A percentile compares a stretch with the other conserved stretches of the same genome.
These are phyloP conservation scores for Idaea biselata DNA, from an alignment of 2,888 invertebrate genomes.

Conservation along the genomic window DNA sequence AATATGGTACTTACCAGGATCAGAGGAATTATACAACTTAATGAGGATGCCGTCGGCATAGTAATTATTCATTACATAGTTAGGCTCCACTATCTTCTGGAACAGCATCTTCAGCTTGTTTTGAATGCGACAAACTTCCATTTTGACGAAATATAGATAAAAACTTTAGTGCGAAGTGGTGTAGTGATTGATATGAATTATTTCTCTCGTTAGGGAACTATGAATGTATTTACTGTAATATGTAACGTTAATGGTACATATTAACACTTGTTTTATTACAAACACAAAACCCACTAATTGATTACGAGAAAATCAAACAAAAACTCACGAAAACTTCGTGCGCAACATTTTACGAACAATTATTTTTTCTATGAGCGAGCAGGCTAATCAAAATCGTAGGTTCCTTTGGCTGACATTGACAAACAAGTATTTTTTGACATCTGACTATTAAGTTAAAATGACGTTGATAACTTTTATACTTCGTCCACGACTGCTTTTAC, in stretches of 20 bases:
- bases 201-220: neutral
- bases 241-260: neutral
- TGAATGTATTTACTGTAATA: neutral
- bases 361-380: neutral
- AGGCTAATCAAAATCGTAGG: neutral
- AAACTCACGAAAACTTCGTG: neutral
- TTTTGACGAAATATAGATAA: constrained; percentile 18
- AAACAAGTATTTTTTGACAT: no score
- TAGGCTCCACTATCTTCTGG: constrained; percentile 77
- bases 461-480: no score
- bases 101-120: constrained; percentile 80
- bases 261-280: neutral
- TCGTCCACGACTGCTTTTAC: no score
- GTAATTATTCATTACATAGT: constrained; percentile 82
- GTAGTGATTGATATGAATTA: neutral
- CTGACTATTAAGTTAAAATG: no score
- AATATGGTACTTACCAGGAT: constrained; percentile 61
- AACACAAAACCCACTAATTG: neutral
- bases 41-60: constrained; percentile 84
- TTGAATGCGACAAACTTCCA: constrained; percentile 53
- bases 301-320: neutral
- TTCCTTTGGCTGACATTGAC: no score
- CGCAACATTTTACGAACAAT: neutral
- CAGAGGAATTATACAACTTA: constrained; percentile 77
- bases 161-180: neutral